These are phyloP conservation scores for Spatulosminthurus flaviceps DNA, from an alignment of 2,888 invertebrate genomes.

Conservation along the genomic window DNA sequence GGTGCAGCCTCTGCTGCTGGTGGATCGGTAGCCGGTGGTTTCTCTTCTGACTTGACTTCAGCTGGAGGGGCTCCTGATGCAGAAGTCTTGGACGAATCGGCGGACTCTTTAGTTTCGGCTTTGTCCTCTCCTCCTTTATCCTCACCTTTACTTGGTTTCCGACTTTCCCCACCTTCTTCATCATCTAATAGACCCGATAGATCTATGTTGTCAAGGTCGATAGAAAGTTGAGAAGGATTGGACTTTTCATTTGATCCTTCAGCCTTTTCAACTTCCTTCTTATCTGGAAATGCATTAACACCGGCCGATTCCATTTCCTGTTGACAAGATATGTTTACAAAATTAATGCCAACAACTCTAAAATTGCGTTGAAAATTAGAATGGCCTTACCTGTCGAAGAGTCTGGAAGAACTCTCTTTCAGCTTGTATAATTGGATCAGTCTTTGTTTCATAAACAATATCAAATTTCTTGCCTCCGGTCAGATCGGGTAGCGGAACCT, in stretches of 20 bases:
- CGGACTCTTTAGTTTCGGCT: too few species aligned
- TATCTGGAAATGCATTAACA: slow-evolving; percentile 53
- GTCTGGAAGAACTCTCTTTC: slow-evolving; percentile 50
- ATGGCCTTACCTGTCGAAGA: slow-evolving; percentile 37
- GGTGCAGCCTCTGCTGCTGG: too few species aligned
- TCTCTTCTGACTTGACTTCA: neutral
- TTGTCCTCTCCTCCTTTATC: neutral
- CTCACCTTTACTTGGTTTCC: neutral
- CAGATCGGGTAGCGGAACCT: slow-evolving; percentile 33
- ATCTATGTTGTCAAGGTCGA: slow-evolving; percentile 7
- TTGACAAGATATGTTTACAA: neutral
- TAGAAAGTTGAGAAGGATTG: neutral
- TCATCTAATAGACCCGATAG: neutral
- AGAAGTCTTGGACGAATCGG: too few species aligned
- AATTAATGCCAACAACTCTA: neutral
- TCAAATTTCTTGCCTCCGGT: slow-evolving; percentile 47
- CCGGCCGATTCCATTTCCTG: slow-evolving; percentile 54
- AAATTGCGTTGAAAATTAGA: neutral
- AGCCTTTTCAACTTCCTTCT: slow-evolving; percentile 29
- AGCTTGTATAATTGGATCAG: slow-evolving; percentile 44
- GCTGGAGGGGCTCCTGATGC: neutral
- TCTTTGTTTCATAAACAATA: slow-evolving; percentile 47
- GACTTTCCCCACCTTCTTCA: neutral
- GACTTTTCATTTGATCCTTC: neutral
- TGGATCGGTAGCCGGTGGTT: too few species aligned